Percentiles rank a stretch among this genome's conserved stretches.
Evolutionary conservation across 2,888 invertebrate species (phyloP).

Genomic region (Protula sp.): DNA sequence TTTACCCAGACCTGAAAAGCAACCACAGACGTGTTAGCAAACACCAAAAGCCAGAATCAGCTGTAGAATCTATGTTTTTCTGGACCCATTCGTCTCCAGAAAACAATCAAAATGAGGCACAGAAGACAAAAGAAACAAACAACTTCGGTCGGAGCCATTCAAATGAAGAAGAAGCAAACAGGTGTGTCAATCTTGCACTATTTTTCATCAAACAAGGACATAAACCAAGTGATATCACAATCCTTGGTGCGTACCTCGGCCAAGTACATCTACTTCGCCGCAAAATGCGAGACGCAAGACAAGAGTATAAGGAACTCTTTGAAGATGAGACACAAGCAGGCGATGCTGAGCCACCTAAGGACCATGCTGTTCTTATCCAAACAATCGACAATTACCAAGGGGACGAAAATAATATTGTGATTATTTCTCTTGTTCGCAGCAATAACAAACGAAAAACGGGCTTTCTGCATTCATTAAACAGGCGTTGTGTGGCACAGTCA

Average conservation of each 20-base stretch:
- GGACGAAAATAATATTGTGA: slow-evolving; percentile 36
- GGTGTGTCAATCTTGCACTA: slow-evolving; percentile 12
- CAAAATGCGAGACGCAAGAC: slow-evolving; percentile 4
- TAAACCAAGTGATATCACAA: slow-evolving; percentile 10
- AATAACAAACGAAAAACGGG: slow-evolving; percentile 34
- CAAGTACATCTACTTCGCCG: slow-evolving; percentile 14
- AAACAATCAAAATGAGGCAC: no score
- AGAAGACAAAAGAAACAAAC: no score
- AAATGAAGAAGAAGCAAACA: slow-evolving; percentile 17
- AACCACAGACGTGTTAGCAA: slow-evolving; percentile 9
- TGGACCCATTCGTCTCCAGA: slow-evolving; percentile 18
- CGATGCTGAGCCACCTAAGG: no score
- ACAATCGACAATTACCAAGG: slow-evolving; percentile 38
- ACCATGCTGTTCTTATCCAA: slow-evolving; percentile 10
- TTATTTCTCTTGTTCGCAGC: slow-evolving; percentile 36
- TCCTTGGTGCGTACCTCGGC: slow-evolving; percentile 19
- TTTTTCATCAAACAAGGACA: slow-evolving; percentile 19
- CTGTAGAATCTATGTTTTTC: slow-evolving; percentile 15
- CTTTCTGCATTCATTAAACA: slow-evolving; percentile 39
- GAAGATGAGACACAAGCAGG: background rate
- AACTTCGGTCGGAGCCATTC: slow-evolving; percentile 15
- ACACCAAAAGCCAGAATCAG: slow-evolving; percentile 7
- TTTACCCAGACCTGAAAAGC: slow-evolving; percentile 14
- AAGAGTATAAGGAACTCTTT: slow-evolving; percentile 2
- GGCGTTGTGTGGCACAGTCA: slow-evolving; percentile 43